phyloP scores from a whole-genome alignment of 2,888 invertebrate genomes.

The Seira ritae region DNA sequence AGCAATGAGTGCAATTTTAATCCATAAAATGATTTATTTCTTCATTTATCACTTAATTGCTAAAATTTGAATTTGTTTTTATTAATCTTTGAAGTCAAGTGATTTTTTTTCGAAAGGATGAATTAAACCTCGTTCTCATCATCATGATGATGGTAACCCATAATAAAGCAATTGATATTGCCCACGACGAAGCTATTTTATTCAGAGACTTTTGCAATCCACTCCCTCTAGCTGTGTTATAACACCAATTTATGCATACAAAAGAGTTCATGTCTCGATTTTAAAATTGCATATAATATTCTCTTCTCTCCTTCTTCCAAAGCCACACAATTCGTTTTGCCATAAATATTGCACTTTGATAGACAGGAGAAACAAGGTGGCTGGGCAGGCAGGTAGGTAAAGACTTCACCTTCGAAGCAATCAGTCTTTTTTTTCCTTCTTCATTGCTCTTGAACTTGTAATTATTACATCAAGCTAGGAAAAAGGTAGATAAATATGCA shows the following conservation, averaged over 20 bases:
- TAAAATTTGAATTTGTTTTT: too few species aligned
- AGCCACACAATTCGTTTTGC: not conserved
- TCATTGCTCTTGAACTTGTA: conserved; percentile 52
- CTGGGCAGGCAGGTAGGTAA: conserved; percentile 38
- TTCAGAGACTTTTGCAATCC: conserved; percentile 11
- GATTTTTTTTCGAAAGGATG: too few species aligned
- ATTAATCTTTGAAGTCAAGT: too few species aligned
- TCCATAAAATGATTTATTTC: conserved; percentile 48
- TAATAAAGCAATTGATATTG: not conserved
- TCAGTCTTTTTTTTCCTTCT: conserved; percentile 32
- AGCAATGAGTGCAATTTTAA: not conserved
- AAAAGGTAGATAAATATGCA: conserved; percentile 38
- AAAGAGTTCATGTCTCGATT: conserved; percentile 7
- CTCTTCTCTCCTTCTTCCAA: not conserved
- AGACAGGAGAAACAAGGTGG: conserved; percentile 45
- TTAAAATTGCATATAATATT: not conserved
- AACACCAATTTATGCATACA: not conserved
- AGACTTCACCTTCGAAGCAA: conserved; percentile 40
- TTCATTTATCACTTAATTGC: conserved; percentile 26
- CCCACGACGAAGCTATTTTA: not conserved
- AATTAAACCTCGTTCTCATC: too few species aligned
- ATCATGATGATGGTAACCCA: too few species aligned
- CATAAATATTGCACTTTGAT: conserved; percentile 39
- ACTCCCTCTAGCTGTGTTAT: not conserved
- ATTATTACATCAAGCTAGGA: conserved; percentile 50